Evolutionary conservation across 1,140 invertebrate species (phyloP), one percentile per base, ranked within the genome.

Genomic region (Drosophila busckii): DNA sequence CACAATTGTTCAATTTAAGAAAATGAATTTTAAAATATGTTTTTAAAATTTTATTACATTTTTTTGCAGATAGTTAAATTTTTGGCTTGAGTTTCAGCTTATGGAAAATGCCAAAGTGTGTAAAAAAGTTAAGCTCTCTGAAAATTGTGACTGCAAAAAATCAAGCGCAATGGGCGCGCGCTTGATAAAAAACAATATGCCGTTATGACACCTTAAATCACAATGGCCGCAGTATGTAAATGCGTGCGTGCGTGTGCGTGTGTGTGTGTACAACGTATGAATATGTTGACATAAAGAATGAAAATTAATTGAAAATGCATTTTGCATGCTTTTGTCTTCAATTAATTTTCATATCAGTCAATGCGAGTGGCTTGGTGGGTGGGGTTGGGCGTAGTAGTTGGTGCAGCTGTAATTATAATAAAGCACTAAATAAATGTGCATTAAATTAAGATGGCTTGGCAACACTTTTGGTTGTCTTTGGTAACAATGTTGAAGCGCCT

Each of bases 301-400:
- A 29, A 73, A 80, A 78, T 73, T 78, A 78, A 78, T 78, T 78
- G 73, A 64, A 80, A 78, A 80, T 73, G 58, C 71, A 80, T 78
- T 64, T 64, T 71, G 71, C 53, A 63, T 67, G 65, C 53, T 58
- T 73, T 78, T 73, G 75, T 80, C 75, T 73, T 68, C 71, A 80
- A 78, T 78, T 80, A 80, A 80, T 78, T 68, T 73, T 64, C 68
- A 71, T 71, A 73, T 68, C 56, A 50, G 61, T 63, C 71, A 66
- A 44, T 53, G 44, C 52, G 64, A 50, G 60, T 40, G 15, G 54
- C 53, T 64, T 54, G 53, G 42, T 49, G 41, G 9, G 3, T 15
- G 23, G 15, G 13, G 4, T 1, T 5, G 6, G 9, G n/a, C 1
- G 32, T 4, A n/a, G 4, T 13, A 7, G 35, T 2, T 0, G n/a